These are phyloP conservation scores for Catharus fuscescens DNA, from an alignment of 2,113 vertebrate genomes.

Conservation along the genomic window DNA sequence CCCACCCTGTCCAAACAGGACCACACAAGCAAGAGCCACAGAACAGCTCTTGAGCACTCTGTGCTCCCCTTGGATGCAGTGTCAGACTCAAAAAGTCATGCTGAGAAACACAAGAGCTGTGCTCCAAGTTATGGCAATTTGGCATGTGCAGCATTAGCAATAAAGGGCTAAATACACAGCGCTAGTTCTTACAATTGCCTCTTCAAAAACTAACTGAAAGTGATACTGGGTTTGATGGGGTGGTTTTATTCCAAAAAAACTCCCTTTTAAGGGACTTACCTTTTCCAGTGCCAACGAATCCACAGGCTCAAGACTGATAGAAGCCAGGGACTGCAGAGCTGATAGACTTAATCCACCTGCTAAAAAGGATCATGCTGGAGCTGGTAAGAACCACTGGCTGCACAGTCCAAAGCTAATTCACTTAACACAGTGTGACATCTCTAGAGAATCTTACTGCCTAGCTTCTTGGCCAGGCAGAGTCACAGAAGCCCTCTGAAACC, in stretches of 20 bases:
- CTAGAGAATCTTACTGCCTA: background rate
- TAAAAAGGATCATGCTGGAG: constrained; percentile 71
- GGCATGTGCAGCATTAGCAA: background rate
- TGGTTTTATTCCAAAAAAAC: constrained; percentile 51
- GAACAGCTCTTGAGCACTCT: background rate
- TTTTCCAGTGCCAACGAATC: constrained; percentile 58
- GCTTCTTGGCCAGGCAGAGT: background rate
- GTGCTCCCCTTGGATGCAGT: background rate
- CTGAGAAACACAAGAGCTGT: background rate
- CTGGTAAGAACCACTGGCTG: constrained; percentile 58
- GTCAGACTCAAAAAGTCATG: rapidly evolving
- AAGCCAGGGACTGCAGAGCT: constrained; percentile 59
- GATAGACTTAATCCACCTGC: constrained; percentile 69
- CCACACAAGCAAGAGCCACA: background rate
- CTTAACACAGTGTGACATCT: background rate
- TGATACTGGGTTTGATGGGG: background rate
- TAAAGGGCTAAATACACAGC: background rate
- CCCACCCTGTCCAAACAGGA: background rate
- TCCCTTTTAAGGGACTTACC: constrained; percentile 69
- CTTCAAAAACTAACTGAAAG: background rate
- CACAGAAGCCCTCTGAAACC: background rate
- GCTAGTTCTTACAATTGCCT: background rate
- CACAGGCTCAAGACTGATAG: constrained; percentile 53
- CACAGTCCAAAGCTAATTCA: constrained; percentile 24
- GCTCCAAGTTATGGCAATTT: background rate